Evolutionary conservation across 2,888 invertebrate genomes (phyloP), one percentile per base, ranked within the genome.

Genomic region (Machimus rusticus): DNA sequence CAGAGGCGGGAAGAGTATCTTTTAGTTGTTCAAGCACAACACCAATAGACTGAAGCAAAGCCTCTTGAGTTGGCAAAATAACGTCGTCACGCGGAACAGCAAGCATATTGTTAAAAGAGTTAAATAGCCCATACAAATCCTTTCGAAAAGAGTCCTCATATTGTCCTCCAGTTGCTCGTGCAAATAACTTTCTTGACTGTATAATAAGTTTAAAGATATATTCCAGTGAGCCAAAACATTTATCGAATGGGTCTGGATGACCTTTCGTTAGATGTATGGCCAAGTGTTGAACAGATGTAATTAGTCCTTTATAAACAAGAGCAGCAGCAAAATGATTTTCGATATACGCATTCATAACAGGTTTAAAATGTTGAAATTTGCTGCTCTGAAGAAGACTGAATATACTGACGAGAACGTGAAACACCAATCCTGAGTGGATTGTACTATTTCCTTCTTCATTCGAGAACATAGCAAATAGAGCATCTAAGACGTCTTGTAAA

Each of bases 281-380:
- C 93, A 97, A 96, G 91, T 98, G 97, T 90, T 97, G 96, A 1
- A 98, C 97, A 89, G 98, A 98, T 14, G 96, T 96, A 78, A 98
- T 94, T 0, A 98, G 93, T 0, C 98, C 98, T 91, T 98, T 98
- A 93, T 98, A 98, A 23, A 98, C 98, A 16, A 99, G 94, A 0
- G 98, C 98, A 0, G 98, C 98, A 0, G 98, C 98, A 93, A 99
- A 99, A 92, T 98, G 98, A 89, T 97, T 97, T 90, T 96, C 96
- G 86, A 99, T 98, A 91, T 99, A 99, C 0, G 97, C 97, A 91
- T 99, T 98, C 92, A 99, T 95, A 0, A 99, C 98, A 0, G 98
- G 98, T 90, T 97, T 96, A 92, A 99, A 99, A 91, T 98, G 98
- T 91, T 98, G 97, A 93, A 98, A 99, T 90, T 98, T 97, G 87